Evolutionary conservation across 30 jellyfish, hydroid and myxozoan genomes (phyloP), one percentile per base, ranked within the genome.

Genomic region (Turritopsis rubra): DNA sequence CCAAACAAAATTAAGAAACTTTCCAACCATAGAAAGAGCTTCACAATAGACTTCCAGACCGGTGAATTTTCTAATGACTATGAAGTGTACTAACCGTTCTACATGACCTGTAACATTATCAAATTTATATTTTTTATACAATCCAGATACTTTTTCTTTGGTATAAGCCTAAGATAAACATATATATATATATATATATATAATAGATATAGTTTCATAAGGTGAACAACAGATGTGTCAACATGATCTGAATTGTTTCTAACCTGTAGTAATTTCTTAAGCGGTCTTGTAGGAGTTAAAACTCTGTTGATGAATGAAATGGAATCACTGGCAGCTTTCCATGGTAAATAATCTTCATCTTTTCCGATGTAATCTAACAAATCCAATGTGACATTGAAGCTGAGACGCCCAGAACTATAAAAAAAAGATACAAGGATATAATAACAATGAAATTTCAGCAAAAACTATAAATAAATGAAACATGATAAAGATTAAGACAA

Each of bases 311-410:
- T 24, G 66, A 23, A 24, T 28, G 72, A 13, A 29, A 60, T 90
- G 0, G 87, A 90, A 20, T 23, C 86, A 79, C 89, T 85, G 7
- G 93, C 95, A 28, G 93, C 95, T 26, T 68, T 53, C 97, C 97
- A 91, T 16, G 97, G 96, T 8, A 91, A 66, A 83, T 85, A 91
- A 30, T 91, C 95, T 16, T 28, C 65, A 19, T 91, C 97, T 65
- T 83, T 77, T 78, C 83, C 87, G 65, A 87, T 84, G 83, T 91
- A 91, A 31, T 85, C 93, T 8, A 91, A 83, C 66, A 91, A 76
- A 53, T 91, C 83, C 86, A 91, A 72, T 0, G 95, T 77, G 19
- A 81, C 82, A 28, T 70, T 71, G 75, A 86, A 91, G 20, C 29
- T 53, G 66, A 91, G 80, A 25, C 71, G 54, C 52, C 89, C 90